phyloP scores from a whole-genome alignment of 2,797 vertebrate genomes.

The Sebastes vulpes region DNA sequence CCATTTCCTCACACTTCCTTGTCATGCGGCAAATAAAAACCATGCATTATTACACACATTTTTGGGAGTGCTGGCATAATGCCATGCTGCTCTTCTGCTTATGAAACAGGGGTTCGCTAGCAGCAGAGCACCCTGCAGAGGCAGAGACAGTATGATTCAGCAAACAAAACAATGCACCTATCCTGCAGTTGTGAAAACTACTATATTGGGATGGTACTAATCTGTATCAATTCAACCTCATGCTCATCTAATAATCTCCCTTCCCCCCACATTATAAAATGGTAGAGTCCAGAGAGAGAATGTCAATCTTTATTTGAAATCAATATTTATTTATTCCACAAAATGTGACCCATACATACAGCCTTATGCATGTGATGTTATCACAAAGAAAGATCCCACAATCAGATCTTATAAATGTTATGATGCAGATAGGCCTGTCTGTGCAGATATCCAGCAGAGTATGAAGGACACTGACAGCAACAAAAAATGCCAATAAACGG shows the following conservation, averaged over 20 bases:
- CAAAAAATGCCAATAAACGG: not conserved
- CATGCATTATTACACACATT: not conserved
- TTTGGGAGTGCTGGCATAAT: not conserved
- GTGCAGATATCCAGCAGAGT: not conserved
- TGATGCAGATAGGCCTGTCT: not conserved
- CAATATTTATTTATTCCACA: not conserved
- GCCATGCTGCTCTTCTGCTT: not conserved
- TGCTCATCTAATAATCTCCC: not conserved
- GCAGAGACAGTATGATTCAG: slow-evolving; percentile 3
- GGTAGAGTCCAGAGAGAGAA: not conserved
- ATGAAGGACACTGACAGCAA: not conserved
- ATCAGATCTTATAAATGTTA: not conserved
- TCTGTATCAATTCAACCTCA: not conserved
- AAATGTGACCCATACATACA: not conserved
- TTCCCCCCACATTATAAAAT: slow-evolving; percentile 1
- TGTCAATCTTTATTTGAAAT: not conserved
- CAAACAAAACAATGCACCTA: not conserved
- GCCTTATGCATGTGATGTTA: not conserved
- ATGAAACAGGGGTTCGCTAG: not conserved
- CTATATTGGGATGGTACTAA: too few species aligned
- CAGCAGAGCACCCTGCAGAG: not conserved
- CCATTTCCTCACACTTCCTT: not conserved
- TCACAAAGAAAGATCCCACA: not conserved
- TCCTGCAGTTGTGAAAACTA: not conserved
- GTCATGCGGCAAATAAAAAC: not conserved